phyloP scores from a whole-genome alignment of 2,797 vertebrate genomes.

The Diplodus puntazzo region DNA sequence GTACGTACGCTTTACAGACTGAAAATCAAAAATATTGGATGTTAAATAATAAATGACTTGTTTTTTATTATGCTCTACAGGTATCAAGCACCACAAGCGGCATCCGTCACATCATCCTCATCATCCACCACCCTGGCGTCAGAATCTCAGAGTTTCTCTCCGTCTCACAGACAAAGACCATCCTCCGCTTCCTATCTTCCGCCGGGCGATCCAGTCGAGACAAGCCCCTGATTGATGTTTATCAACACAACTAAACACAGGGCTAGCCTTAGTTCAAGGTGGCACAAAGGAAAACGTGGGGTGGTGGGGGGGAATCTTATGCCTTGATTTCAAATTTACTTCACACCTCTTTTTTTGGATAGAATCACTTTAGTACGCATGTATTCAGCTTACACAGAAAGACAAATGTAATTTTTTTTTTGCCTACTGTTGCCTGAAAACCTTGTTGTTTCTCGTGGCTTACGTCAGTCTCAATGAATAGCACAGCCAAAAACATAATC shows the following conservation, averaged over 20 bases:
- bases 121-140: constrained; percentile 87
- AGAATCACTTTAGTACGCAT: constrained; percentile 42
- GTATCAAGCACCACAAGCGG: constrained; percentile 85
- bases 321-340: constrained; percentile 29
- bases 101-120: constrained; percentile 86
- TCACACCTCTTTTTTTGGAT: background rate
- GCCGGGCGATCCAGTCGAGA: constrained; percentile 43
- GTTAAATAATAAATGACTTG: background rate
- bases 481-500: constrained; percentile 36
- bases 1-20: background rate
- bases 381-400: constrained; percentile 14
- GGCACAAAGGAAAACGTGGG: constrained; percentile 23
- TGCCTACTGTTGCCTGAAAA: constrained; percentile 38
- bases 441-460: constrained; percentile 20
- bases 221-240: constrained; percentile 58
- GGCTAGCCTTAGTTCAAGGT: constrained; percentile 32
- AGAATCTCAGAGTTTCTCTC: constrained; percentile 75
- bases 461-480: constrained; percentile 18
- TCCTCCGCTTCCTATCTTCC: constrained; percentile 77
- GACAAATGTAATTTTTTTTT: constrained; percentile 3
- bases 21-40: background rate
- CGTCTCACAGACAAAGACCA: constrained; percentile 84
- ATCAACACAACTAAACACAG: background rate
- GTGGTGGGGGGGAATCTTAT: background rate
- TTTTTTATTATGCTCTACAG: constrained; percentile 60